These are phyloP conservation scores for Mystacornis crossleyi DNA, from an alignment of 2,113 vertebrate genomes.

Conservation along the genomic window DNA sequence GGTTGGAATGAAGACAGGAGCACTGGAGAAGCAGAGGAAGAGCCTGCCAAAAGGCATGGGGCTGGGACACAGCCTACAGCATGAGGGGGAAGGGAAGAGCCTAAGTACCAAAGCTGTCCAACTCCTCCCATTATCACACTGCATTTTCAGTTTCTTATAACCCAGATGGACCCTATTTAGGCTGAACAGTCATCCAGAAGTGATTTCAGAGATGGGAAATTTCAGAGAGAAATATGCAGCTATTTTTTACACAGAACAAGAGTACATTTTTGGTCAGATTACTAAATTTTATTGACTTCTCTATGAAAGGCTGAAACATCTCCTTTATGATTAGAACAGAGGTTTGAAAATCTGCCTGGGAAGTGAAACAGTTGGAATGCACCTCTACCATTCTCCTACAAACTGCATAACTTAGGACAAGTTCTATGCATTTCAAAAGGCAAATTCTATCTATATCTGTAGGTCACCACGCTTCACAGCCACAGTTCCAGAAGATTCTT, in stretches of 20 bases:
- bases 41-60: not conserved
- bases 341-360: not conserved
- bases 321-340: not conserved
- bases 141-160: not conserved
- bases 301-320: not conserved
- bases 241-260: not conserved
- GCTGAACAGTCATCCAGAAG: not conserved
- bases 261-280: not conserved
- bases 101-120: not conserved
- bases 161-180: not conserved
- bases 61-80: not conserved
- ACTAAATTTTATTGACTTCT: not conserved
- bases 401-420: not conserved
- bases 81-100: not conserved
- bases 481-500: not conserved
- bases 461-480: not conserved
- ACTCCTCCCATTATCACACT: not conserved
- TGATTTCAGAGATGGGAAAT: not conserved
- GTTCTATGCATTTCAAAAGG: not conserved
- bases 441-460: not conserved
- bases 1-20: conserved; percentile 36
- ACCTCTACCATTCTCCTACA: not conserved
- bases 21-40: not conserved
- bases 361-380: not conserved
- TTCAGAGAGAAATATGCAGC: not conserved